Conservation (phyloP, 2,888 invertebrate genomes). For the Caenorhabditis virilis region DNA sequence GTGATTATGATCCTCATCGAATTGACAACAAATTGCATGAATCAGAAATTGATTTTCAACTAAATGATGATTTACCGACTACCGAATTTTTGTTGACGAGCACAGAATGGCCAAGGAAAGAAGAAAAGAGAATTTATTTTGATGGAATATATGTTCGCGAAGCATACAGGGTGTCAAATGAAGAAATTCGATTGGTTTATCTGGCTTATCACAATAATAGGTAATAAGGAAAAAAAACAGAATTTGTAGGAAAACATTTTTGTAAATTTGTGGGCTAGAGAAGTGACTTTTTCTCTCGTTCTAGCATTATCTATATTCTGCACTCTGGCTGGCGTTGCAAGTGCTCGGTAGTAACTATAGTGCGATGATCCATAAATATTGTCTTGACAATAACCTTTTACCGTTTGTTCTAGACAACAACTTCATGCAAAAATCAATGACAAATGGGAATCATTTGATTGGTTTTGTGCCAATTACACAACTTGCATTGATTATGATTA, state of each 20-base stretch:
- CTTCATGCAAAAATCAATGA: neutral
- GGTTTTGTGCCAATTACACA: slow-evolving; percentile 11
- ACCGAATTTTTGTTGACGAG: slow-evolving; percentile 1
- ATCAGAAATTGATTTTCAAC: slow-evolving; percentile 5
- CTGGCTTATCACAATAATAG: slow-evolving; percentile 29
- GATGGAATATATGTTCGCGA: slow-evolving; percentile 36
- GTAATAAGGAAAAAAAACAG: slow-evolving; percentile 9
- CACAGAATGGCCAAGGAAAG: neutral
- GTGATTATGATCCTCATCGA: neutral
- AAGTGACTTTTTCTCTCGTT: no score
- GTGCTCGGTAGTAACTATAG: no score
- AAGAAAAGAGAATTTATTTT: slow-evolving; percentile 9
- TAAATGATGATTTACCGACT: slow-evolving; percentile 3
- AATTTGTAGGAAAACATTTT: no score
- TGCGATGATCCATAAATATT: no score
- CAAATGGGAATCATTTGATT: slow-evolving; percentile 8
- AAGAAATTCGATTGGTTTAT: slow-evolving; percentile 26
- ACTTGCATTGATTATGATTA: slow-evolving; percentile 14
- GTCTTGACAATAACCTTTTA: neutral
- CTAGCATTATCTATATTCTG: no score
- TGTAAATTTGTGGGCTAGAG: no score
- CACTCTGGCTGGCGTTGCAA: no score
- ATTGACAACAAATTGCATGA: slow-evolving; percentile 1
- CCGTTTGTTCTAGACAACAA: neutral
- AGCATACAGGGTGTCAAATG: slow-evolving; percentile 31